Base-by-base conservation (phyloP, 2,113 vertebrate genomes). In the Ctenodactylus gundi region DNA sequence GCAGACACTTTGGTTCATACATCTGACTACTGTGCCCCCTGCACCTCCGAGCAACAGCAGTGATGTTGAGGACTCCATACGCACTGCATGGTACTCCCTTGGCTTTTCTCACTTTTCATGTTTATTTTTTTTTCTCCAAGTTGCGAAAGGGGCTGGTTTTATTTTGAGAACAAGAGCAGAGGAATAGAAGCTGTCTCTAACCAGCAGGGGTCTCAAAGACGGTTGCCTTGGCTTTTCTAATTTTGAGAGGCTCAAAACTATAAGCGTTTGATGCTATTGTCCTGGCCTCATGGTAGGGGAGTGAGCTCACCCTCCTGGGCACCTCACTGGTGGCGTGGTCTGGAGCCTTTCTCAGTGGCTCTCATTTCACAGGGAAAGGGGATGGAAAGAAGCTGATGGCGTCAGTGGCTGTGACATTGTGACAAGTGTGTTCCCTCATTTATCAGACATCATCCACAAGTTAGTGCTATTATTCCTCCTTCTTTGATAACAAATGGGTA, bases 271-370 rank as follows among this genome's bases (percentile, higher is more conserved):
- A 13, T 23, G 7, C 23, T 6, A 2, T 7, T 9, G 53, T 57
- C 29, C n/a, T 29, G 64, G 29, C 7, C 2, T 23, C 60, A 29
- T 0, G 31, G 10, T 0, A 0, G 7, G 36, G 41, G 60, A 34
- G 13, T 67, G 25, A 75, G n/a, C 53, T 72, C n/a, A n/a, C 1
- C 3, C 31, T 58, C 64, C 1, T 3, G 58, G 17, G 8, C 5
- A 1, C 8, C 27, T 23, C 9, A 4, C 25, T 0, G 13, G 1
- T 6, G 21, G 10, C 21, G 13, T 2, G 8, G 5, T 2, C 72
- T 41, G 21, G 44, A 18, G 31, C 9, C 62, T 21, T n/a, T 29
- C 7, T 62, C 76, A 20, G 44, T 1, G 62, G 39, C n/a, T 62
- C 34, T 62, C n/a, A 23, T 20, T 46, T 55, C 68, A 25, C 12